phyloP scores from a whole-genome alignment of 2,113 vertebrate genomes.

The Tamias sibiricus region DNA sequence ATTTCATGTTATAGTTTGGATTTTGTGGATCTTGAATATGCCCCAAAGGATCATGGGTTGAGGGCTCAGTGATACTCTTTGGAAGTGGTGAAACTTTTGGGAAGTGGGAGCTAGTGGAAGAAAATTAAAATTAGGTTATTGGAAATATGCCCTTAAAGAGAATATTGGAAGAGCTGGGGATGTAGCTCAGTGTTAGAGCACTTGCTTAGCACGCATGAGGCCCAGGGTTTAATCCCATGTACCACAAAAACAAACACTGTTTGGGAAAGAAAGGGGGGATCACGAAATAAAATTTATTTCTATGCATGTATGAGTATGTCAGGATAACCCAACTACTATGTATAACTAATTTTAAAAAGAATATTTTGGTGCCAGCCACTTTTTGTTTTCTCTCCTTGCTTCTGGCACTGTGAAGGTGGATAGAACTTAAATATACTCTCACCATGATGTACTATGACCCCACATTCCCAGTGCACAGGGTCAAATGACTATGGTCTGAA shows the following conservation, averaged over 20 bases:
- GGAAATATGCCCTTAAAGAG: too few relatives aligned
- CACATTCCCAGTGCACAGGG: neutral
- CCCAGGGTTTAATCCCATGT: too few relatives aligned
- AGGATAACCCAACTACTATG: too few relatives aligned
- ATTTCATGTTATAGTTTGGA: too few relatives aligned
- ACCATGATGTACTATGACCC: neutral
- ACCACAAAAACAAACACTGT: too few relatives aligned
- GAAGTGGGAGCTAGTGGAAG: rapidly evolving
- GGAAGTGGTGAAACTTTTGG: too few relatives aligned
- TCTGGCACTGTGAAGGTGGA: neutral
- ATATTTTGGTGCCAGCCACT: neutral
- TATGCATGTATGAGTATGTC: too few relatives aligned
- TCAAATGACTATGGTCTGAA: neutral
- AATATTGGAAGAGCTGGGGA: neutral
- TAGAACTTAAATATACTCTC: neutral
- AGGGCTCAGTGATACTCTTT: neutral
- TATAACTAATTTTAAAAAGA: too few relatives aligned
- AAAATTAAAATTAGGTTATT: neutral
- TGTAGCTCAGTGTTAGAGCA: too few relatives aligned
- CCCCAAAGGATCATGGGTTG: neutral
- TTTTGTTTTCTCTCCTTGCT: neutral
- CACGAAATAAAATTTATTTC: too few relatives aligned
- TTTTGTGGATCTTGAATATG: neutral
- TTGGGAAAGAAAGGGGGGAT: too few relatives aligned
- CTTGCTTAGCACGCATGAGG: too few relatives aligned